phyloP scores from a whole-genome alignment of 2,113 vertebrate genomes.

The Pomatorhinus ruficollis region DNA sequence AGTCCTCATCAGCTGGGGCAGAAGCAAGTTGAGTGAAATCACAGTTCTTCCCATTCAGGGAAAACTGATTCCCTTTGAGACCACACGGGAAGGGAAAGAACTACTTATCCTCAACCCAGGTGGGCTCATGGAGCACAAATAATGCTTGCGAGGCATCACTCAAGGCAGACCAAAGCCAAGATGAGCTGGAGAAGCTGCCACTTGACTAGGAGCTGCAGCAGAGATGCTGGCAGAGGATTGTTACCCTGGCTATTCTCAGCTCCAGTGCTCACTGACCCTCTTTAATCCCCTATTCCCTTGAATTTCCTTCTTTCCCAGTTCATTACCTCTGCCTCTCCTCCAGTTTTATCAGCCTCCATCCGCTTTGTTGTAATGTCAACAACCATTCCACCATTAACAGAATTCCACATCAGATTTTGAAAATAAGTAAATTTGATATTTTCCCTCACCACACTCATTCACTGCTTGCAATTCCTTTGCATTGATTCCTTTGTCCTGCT shows the following conservation, averaged over 20 bases:
- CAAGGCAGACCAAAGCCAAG: neutral
- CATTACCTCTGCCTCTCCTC: neutral
- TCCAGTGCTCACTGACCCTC: neutral
- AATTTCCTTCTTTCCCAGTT: neutral
- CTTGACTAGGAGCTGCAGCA: accelerated
- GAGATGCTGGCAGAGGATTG: neutral
- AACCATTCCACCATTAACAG: neutral
- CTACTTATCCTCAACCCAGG: neutral
- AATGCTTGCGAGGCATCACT: neutral
- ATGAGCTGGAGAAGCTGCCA: neutral
- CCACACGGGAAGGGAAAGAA: neutral
- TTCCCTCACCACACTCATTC: neutral
- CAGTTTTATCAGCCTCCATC: neutral
- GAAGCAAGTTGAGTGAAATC: neutral
- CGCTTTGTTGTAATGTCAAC: neutral
- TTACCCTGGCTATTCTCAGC: neutral
- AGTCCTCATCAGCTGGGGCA: neutral
- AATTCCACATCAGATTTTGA: neutral
- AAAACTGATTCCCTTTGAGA: neutral
- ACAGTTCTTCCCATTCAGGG: neutral
- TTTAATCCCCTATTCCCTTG: neutral
- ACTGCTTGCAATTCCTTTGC: neutral
- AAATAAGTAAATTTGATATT: neutral
- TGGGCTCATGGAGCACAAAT: neutral
- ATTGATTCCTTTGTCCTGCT: neutral